Conservation (phyloP, 2,113 vertebrate genomes). For the Australoheros scitulus region DNA sequence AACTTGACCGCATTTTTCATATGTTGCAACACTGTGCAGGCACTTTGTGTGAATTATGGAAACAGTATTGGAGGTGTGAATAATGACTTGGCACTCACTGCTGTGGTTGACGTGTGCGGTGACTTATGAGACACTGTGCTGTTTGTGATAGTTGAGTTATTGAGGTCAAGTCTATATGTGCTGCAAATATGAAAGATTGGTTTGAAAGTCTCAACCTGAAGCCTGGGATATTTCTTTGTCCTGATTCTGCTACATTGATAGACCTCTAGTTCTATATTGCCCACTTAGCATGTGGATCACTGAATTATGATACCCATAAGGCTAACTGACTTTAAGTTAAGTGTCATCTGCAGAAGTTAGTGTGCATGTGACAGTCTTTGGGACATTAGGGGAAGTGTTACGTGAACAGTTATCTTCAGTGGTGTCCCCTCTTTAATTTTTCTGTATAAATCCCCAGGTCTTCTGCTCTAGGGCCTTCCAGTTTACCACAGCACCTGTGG, state of each 20-base stretch:
- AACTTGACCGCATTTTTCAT: slow-evolving; percentile 4
- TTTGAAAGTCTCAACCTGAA: slow-evolving; percentile 10
- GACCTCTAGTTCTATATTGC: neutral
- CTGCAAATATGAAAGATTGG: slow-evolving; percentile 15
- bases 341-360: neutral
- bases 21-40: neutral
- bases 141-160: slow-evolving; percentile 47
- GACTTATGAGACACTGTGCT: slow-evolving; percentile 45
- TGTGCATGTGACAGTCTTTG: neutral
- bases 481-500: slow-evolving; percentile 10
- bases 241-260: neutral
- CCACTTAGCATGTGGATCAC: neutral
- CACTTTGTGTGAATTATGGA: slow-evolving; percentile 37
- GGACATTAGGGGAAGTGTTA: slow-evolving; percentile 22
- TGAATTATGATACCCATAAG: neutral
- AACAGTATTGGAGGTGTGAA: slow-evolving; percentile 38
- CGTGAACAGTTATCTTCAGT: neutral
- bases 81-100: slow-evolving; percentile 9
- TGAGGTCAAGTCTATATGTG: slow-evolving; percentile 36
- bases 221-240: neutral
- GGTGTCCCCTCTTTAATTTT: slow-evolving; percentile 13
- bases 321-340: neutral
- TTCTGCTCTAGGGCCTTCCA: slow-evolving; percentile 7
- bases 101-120: slow-evolving; percentile 12
- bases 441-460: neutral